These are phyloP conservation scores for Drosophila fulvimacula DNA, from an alignment of 2,888 invertebrate species.

Conservation along the genomic window DNA sequence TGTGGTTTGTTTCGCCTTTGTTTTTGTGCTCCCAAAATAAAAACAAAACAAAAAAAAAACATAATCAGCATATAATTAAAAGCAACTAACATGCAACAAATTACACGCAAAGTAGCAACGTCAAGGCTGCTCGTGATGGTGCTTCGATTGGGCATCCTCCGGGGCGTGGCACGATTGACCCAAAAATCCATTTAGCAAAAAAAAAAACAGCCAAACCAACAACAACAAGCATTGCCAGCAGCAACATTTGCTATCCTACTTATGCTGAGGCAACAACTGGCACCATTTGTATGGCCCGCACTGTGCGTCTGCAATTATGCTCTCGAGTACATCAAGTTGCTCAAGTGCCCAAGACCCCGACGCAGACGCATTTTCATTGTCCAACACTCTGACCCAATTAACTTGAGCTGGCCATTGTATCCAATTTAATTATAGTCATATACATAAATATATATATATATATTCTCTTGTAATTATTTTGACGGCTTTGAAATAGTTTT, in stretches of 20 bases:
- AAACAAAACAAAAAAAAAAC: conserved; percentile 39
- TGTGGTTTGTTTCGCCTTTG: conserved; percentile 27
- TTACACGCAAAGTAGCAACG: conserved; percentile 71
- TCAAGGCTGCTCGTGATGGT: conserved; percentile 47
- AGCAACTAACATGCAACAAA: conserved; percentile 77
- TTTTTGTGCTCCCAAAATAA: conserved; percentile 14
- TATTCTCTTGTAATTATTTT: conserved; percentile 3
- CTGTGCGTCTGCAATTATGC: conserved; percentile 53
- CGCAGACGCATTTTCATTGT: conserved; percentile 48
- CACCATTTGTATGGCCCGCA: conserved; percentile 51
- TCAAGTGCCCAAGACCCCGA: conserved; percentile 29
- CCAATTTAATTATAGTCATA: conserved; percentile 26
- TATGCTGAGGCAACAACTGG: conserved; percentile 48
- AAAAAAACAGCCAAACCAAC: background rate
- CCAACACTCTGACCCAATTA: conserved; percentile 66
- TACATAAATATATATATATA: background rate
- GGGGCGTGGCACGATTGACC: conserved; percentile 59
- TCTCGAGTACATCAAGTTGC: conserved; percentile 31
- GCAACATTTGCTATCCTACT: conserved; percentile 14
- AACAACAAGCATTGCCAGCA: no score
- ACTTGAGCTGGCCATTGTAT: conserved; percentile 22
- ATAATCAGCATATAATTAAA: conserved; percentile 79
- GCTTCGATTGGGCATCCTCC: conserved; percentile 30
- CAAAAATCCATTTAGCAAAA: conserved; percentile 51
- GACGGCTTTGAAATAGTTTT: conserved; percentile 31